phyloP scores from a whole-genome alignment of 2,888 invertebrate genomes.

The Gymnocheta viridis region DNA sequence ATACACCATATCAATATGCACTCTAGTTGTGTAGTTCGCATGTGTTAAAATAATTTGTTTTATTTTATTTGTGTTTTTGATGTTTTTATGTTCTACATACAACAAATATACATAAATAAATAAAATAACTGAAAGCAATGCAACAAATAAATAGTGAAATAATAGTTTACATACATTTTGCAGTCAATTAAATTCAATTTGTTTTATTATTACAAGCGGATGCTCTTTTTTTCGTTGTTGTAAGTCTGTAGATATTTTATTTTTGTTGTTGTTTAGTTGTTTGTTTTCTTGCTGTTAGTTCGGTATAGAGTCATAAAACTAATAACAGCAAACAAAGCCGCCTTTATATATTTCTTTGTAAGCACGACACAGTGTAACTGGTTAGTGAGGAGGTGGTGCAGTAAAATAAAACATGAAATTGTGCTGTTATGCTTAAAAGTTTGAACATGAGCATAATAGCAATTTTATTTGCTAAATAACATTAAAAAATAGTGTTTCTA shows the following conservation, averaged over 20 bases:
- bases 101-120: conserved; percentile 52
- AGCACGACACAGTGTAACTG: background rate
- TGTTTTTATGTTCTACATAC: conserved; percentile 50
- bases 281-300: conserved; percentile 9
- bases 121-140: conserved; percentile 37
- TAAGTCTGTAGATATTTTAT: background rate
- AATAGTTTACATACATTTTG: conserved; percentile 71
- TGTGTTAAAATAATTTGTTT: conserved; percentile 63
- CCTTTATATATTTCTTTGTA: conserved; percentile 26
- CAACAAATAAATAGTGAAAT: conserved; percentile 59
- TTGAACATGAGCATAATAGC: background rate
- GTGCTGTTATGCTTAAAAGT: background rate
- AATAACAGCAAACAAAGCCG: conserved; percentile 52
- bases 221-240: conserved; percentile 43
- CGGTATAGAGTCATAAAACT: conserved; percentile 10
- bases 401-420: background rate
- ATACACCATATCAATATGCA: background rate
- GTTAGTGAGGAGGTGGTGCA: background rate
- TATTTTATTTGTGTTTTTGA: conserved; percentile 33
- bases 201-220: conserved; percentile 65
- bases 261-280: conserved; percentile 6
- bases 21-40: conserved; percentile 21
- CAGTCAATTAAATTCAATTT: conserved; percentile 74
- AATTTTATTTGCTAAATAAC: background rate
- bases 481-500: background rate